phyloP scores from a whole-genome alignment of 2,113 vertebrate species.

The Oryzias woworae region DNA sequence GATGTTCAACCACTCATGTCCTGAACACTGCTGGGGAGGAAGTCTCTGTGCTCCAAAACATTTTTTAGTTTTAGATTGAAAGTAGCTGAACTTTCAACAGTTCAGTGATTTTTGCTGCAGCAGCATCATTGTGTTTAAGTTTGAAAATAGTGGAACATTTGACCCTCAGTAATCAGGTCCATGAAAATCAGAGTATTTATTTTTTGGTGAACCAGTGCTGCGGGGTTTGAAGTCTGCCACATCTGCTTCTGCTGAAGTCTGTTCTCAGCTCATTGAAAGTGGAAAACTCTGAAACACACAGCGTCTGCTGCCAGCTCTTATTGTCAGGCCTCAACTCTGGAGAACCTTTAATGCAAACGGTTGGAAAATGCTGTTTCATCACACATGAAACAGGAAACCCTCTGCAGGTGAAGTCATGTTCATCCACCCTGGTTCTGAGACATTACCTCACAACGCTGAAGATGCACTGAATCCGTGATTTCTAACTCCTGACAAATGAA shows the following conservation, averaged over 20 bases:
- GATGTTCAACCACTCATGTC: too few species aligned
- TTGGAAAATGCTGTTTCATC: not conserved
- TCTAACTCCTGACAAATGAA: too few species aligned
- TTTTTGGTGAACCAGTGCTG: constrained; percentile 3
- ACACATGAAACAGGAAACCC: constrained; percentile 12
- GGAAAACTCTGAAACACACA: constrained; percentile 34
- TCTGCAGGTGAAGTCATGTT: constrained; percentile 19
- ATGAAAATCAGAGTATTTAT: constrained; percentile 19
- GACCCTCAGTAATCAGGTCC: constrained; percentile 17
- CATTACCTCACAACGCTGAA: constrained; percentile 4
- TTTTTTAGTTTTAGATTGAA: not conserved
- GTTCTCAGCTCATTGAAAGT: constrained; percentile 32
- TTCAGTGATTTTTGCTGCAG: too few species aligned
- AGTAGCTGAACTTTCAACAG: not conserved
- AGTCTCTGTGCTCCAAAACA: too few species aligned
- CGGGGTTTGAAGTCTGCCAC: constrained; percentile 33
- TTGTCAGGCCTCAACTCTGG: constrained; percentile 23
- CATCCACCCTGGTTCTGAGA: constrained; percentile 19
- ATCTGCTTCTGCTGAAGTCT: constrained; percentile 27
- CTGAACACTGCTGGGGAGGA: too few species aligned
- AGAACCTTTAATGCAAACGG: constrained; percentile 38
- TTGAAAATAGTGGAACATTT: constrained; percentile 22
- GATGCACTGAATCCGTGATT: constrained; percentile 2
- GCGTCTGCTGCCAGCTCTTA: constrained; percentile 35
- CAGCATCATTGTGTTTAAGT: constrained; percentile 1